Evolutionary conservation across 1,140 invertebrate genomes (phyloP).

Genomic region (Drosophila mayri): DNA sequence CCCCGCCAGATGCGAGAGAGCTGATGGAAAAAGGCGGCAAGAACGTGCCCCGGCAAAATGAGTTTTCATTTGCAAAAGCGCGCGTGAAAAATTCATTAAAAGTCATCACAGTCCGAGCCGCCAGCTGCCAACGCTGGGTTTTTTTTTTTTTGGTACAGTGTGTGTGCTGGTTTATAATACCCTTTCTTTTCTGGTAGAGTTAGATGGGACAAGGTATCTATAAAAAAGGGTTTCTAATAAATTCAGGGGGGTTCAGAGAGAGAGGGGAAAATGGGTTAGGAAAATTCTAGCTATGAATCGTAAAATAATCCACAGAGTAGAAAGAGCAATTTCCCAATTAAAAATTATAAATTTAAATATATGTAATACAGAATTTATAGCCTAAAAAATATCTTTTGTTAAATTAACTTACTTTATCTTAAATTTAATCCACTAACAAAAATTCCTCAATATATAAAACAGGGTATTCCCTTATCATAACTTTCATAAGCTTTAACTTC

Average conservation of each 20-base stretch:
- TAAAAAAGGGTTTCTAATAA: not conserved
- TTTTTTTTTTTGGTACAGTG: not conserved
- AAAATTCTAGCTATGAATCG: not conserved
- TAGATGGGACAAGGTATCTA: not conserved
- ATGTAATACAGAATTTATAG: not conserved
- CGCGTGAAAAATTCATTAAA: slow-evolving; percentile 83
- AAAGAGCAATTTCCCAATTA: no score
- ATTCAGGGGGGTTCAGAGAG: not conserved
- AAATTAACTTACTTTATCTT: not conserved
- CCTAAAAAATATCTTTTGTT: not conserved
- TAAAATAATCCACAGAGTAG: no score
- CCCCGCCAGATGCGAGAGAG: slow-evolving; percentile 34
- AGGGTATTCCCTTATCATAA: slow-evolving; percentile 9
- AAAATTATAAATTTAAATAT: no score
- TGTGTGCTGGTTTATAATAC: slow-evolving; percentile 11
- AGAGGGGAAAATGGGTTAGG: no score
- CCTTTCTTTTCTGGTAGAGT: slow-evolving; percentile 1
- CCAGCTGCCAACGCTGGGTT: slow-evolving; percentile 18
- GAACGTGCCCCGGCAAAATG: slow-evolving; percentile 81
- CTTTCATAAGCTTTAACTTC: slow-evolving; percentile 7
- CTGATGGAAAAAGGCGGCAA: slow-evolving; percentile 25
- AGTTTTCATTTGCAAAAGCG: slow-evolving; percentile 79
- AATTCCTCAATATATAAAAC: not conserved
- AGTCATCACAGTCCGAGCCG: slow-evolving; percentile 56
- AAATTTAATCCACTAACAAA: not conserved